Percentiles rank a stretch among this genome's conserved stretches.
phyloP scores from a whole-genome alignment of 2,797 vertebrate genomes.

The Channa striata region DNA sequence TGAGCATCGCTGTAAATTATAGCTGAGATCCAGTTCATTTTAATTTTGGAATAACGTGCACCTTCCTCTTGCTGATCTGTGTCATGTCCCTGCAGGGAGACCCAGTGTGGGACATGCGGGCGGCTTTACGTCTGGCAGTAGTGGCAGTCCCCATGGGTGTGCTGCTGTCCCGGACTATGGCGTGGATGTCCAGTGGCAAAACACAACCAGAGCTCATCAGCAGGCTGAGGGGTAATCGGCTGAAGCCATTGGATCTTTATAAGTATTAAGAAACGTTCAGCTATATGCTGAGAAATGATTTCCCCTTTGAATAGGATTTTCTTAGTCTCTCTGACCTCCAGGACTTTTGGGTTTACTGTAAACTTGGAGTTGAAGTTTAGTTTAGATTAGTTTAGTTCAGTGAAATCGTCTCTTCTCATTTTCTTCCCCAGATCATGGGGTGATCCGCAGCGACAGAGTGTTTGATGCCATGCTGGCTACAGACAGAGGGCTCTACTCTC shows the following conservation, averaged over 20 bases:
- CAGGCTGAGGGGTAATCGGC: slow-evolving; percentile 87
- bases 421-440: slow-evolving; percentile 86
- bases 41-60: not conserved
- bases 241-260: not conserved
- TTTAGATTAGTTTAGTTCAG: not conserved
- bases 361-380: too few relatives aligned
- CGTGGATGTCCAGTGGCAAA: slow-evolving; percentile 92
- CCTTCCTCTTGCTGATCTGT: not conserved
- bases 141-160: slow-evolving; percentile 89
- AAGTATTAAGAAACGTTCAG: not conserved
- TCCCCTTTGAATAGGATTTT: not conserved
- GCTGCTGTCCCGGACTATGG: slow-evolving; percentile 90
- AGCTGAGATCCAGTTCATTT: slow-evolving; percentile 6
- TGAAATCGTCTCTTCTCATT: not conserved
- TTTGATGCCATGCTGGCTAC: slow-evolving; percentile 90
- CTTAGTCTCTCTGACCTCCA: not conserved
- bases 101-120: slow-evolving; percentile 84
- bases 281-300: not conserved
- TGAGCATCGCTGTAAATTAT: not conserved
- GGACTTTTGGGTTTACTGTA: not conserved
- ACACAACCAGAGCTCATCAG: slow-evolving; percentile 89
- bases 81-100: slow-evolving; percentile 57
- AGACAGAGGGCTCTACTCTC: slow-evolving; percentile 89
- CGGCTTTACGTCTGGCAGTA: slow-evolving; percentile 66
- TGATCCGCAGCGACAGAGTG: slow-evolving; percentile 86